These are phyloP conservation scores for Geotrypetes seraphini DNA, from an alignment of 2,797 vertebrate genomes.

Conservation along the genomic window DNA sequence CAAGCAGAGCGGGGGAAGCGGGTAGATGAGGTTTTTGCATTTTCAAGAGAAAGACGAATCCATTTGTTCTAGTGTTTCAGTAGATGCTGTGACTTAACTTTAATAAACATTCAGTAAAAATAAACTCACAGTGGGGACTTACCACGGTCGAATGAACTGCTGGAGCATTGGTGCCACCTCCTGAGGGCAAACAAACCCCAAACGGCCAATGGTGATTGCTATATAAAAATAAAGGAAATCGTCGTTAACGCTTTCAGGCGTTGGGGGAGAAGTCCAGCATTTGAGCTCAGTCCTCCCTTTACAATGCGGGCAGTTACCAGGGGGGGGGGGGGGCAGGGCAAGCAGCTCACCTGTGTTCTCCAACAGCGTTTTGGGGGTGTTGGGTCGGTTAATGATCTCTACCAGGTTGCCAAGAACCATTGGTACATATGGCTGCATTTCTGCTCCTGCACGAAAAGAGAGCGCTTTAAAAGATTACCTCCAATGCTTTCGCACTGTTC, in stretches of 20 bases:
- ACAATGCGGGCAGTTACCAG: too few relatives aligned
- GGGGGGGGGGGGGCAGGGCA: not conserved
- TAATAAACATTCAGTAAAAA: too few relatives aligned
- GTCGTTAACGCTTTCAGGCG: slow-evolving; percentile 23
- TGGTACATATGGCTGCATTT: slow-evolving; percentile 89
- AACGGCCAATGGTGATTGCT: slow-evolving; percentile 88
- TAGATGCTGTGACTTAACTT: too few relatives aligned
- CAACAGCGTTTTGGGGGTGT: slow-evolving; percentile 86
- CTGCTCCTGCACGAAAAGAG: slow-evolving; percentile 55
- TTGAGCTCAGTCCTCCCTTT: too few relatives aligned
- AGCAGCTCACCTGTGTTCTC: slow-evolving; percentile 75
- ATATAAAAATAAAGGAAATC: slow-evolving; percentile 40
- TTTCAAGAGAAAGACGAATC: too few relatives aligned
- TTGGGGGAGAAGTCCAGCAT: not conserved
- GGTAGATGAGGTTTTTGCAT: too few relatives aligned
- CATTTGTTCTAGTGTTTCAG: too few relatives aligned
- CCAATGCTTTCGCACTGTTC: too few relatives aligned
- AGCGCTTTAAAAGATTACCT: too few relatives aligned
- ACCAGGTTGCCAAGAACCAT: slow-evolving; percentile 85
- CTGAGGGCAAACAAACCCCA: slow-evolving; percentile 88
- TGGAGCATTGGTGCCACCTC: slow-evolving; percentile 86
- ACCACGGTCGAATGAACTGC: slow-evolving; percentile 89
- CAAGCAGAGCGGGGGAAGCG: too few relatives aligned
- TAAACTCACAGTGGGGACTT: slow-evolving; percentile 35
- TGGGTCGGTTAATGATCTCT: slow-evolving; percentile 89